phyloP scores from a whole-genome alignment of 2,888 invertebrate genomes.

The Tenthredo amoena region DNA sequence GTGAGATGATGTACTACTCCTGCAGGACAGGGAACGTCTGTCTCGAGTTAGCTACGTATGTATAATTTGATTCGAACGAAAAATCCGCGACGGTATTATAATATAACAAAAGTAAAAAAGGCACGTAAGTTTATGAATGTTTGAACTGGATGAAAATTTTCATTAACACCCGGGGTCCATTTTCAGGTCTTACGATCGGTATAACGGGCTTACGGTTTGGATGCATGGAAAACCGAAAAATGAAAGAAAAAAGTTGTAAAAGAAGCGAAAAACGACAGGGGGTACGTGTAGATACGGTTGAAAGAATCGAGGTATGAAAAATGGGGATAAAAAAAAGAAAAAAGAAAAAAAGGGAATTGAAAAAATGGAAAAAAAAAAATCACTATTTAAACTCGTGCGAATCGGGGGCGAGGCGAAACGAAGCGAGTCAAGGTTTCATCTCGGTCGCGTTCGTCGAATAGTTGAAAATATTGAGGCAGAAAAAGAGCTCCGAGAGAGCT shows the following conservation, averaged over 20 bases:
- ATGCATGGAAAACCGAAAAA: background rate
- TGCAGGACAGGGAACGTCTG: too few relatives aligned
- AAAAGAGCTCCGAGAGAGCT: background rate
- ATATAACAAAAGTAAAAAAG: too few relatives aligned
- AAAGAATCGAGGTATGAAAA: background rate
- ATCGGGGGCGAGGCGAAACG: background rate
- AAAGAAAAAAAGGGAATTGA: background rate
- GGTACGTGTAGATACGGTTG: background rate
- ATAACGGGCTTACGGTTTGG: background rate
- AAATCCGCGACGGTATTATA: too few relatives aligned
- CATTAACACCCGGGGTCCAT: background rate
- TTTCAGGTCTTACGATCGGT: background rate
- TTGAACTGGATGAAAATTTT: background rate
- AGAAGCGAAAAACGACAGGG: background rate
- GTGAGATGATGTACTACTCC: background rate
- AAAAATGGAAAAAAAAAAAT: background rate
- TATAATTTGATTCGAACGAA: too few relatives aligned
- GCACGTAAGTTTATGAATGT: background rate
- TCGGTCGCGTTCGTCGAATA: background rate
- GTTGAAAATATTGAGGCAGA: slow-evolving; percentile 26
- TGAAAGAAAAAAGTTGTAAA: background rate
- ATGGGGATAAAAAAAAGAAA: background rate
- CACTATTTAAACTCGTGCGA: slow-evolving; percentile 15
- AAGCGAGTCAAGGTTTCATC: slow-evolving; percentile 30
- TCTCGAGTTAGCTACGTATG: too few relatives aligned